Evolutionary conservation across 2,888 invertebrate genomes (phyloP).

Genomic region (Sipunculus nudus): DNA sequence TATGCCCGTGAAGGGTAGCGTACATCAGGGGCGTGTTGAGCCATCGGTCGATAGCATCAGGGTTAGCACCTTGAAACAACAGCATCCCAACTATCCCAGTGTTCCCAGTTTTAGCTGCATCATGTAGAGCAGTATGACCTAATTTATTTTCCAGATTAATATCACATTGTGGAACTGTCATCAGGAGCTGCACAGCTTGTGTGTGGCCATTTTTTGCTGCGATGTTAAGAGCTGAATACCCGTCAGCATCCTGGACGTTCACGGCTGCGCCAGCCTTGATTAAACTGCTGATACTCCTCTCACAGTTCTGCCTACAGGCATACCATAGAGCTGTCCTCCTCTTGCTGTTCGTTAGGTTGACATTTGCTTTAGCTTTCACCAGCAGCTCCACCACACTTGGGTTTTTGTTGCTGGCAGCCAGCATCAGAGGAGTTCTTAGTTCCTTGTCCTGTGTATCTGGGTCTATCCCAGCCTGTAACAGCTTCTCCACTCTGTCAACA

Average conservation of each 20-base stretch:
- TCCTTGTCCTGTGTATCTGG: no score
- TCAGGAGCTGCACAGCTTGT: constrained; percentile 8
- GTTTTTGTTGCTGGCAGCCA: no score
- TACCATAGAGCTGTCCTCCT: constrained; percentile 18
- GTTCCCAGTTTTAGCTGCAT: constrained; percentile 10
- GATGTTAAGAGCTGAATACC: constrained; percentile 15
- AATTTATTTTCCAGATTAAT: constrained; percentile 13
- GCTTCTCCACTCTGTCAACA: no score
- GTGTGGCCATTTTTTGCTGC: constrained; percentile 10
- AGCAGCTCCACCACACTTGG: constrained; percentile 12
- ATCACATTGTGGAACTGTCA: neutral
- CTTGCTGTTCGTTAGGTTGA: constrained; percentile 12
- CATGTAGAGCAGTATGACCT: constrained; percentile 19
- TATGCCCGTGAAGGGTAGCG: constrained; percentile 21
- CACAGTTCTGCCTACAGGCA: constrained; percentile 8
- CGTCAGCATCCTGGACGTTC: constrained; percentile 11
- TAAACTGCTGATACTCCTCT: neutral
- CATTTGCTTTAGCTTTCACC: neutral
- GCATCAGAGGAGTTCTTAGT: no score
- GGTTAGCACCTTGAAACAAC: constrained; percentile 13
- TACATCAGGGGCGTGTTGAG: constrained; percentile 23
- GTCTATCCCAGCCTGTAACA: no score
- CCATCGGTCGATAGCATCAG: constrained; percentile 18
- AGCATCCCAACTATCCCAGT: constrained; percentile 9
- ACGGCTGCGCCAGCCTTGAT: neutral